These are phyloP conservation scores for Scomber colias DNA, from an alignment of 2,113 vertebrate species.

Conservation along the genomic window DNA sequence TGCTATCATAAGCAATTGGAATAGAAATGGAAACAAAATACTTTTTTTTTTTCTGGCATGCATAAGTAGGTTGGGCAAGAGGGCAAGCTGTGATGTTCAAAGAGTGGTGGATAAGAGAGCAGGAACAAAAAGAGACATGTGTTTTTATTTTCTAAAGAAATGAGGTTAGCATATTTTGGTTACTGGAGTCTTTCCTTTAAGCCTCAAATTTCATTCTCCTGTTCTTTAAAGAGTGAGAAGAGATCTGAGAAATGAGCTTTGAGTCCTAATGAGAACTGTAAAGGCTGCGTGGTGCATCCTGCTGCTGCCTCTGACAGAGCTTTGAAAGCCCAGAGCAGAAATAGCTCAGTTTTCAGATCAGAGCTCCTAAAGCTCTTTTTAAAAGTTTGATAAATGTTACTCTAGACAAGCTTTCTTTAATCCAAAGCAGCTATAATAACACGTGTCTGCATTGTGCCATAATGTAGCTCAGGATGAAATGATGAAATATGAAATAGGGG, in stretches of 20 bases:
- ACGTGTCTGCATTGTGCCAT: slow-evolving; percentile 8
- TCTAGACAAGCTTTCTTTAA: slow-evolving; percentile 43
- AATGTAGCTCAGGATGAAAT: not conserved
- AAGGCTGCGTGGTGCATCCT: slow-evolving; percentile 26
- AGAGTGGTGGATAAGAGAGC: slow-evolving; percentile 54
- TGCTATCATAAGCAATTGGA: slow-evolving; percentile 79
- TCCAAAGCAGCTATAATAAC: slow-evolving; percentile 27
- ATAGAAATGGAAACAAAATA: slow-evolving; percentile 72
- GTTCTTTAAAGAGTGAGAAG: slow-evolving; percentile 44
- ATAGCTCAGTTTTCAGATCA: slow-evolving; percentile 57
- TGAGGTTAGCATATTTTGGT: slow-evolving; percentile 59
- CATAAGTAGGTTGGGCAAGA: slow-evolving; percentile 72
- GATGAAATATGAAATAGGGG: not conserved
- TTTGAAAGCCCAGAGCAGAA: slow-evolving; percentile 58
- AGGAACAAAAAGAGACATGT: slow-evolving; percentile 53
- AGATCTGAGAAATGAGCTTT: slow-evolving; percentile 62
- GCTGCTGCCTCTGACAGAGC: slow-evolving; percentile 45
- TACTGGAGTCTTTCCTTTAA: slow-evolving; percentile 33
- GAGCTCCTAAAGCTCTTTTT: slow-evolving; percentile 40
- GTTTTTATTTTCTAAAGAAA: slow-evolving; percentile 66
- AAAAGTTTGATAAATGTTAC: slow-evolving; percentile 56
- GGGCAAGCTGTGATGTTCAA: slow-evolving; percentile 76
- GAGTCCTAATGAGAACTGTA: slow-evolving; percentile 55
- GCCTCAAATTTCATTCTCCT: slow-evolving; percentile 33
- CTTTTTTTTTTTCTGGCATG: slow-evolving; percentile 54